phyloP scores from a whole-genome alignment of 2,113 vertebrate genomes.

The Pluvianellus socialis region DNA sequence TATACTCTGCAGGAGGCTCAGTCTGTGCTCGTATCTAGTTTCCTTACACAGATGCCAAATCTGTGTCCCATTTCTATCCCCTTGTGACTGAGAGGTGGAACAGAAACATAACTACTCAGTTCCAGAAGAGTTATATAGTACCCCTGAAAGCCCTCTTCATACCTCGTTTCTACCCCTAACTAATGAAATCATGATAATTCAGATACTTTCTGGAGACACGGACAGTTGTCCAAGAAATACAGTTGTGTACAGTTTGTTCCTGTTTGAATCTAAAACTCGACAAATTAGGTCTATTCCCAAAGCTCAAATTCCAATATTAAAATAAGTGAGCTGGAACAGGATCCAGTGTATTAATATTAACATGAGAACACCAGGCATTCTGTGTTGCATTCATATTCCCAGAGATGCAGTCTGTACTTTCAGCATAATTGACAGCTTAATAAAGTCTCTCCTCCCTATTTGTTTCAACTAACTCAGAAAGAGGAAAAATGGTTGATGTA shows the following conservation, averaged over 20 bases:
- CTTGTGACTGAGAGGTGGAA: neutral
- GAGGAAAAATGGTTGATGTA: neutral
- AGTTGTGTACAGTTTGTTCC: neutral
- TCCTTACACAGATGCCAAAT: neutral
- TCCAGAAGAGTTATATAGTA: neutral
- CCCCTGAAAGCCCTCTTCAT: neutral
- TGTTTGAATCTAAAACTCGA: neutral
- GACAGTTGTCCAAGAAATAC: neutral
- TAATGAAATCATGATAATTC: neutral
- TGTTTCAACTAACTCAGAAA: neutral
- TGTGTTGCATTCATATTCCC: neutral
- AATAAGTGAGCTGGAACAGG: constrained; percentile 25
- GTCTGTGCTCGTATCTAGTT: neutral
- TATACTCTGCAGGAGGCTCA: neutral
- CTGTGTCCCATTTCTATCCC: neutral
- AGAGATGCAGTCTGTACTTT: neutral
- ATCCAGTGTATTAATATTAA: constrained; percentile 36
- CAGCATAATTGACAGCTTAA: neutral
- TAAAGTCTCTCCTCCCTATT: neutral
- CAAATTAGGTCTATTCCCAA: constrained; percentile 5
- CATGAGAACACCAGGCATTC: constrained; percentile 24
- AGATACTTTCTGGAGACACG: neutral
- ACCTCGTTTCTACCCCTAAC: neutral
- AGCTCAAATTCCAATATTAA: constrained; percentile 37
- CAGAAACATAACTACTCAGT: neutral